Conservation (phyloP, 1,140 invertebrate genomes). For the Pogonognathellus flavescens region DNA sequence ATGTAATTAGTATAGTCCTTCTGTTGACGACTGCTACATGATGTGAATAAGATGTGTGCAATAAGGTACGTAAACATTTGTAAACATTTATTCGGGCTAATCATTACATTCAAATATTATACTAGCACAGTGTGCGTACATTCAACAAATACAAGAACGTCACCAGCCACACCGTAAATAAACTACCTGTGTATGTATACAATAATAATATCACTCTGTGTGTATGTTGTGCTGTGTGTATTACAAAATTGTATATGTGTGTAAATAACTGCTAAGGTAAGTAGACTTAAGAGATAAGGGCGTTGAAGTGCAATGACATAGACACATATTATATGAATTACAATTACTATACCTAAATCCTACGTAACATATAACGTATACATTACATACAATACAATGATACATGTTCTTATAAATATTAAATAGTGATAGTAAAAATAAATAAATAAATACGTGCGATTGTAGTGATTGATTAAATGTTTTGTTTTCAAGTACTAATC, state of each 20-base stretch:
- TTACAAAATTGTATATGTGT: conserved; percentile 35
- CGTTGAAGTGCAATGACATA: conserved; percentile 48
- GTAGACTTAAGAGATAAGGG: conserved; percentile 44
- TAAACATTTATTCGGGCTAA: conserved; percentile 47
- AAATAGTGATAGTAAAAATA: conserved; percentile 42
- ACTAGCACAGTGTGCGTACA: conserved; percentile 5
- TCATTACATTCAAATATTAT: conserved; percentile 48
- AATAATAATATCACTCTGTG: not conserved
- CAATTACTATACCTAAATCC: conserved; percentile 17
- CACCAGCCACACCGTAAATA: conserved; percentile 27
- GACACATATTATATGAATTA: conserved; percentile 22
- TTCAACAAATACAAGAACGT: conserved; percentile 28
- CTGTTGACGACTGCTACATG: too few relatives aligned
- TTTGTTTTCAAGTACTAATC: conserved; percentile 10
- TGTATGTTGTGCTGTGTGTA: conserved; percentile 2
- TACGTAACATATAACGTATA: not conserved
- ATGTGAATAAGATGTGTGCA: not conserved
- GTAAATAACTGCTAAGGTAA: conserved; percentile 42
- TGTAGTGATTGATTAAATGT: conserved; percentile 37
- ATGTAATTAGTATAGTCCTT: too few relatives aligned
- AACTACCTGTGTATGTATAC: conserved; percentile 31
- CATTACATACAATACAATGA: not conserved
- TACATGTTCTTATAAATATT: conserved; percentile 24
- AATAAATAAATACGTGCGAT: conserved; percentile 35
- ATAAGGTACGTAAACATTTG: conserved; percentile 14